Evolutionary conservation across 2,113 vertebrate species (phyloP).

Genomic region (Heterochromis multidens): DNA sequence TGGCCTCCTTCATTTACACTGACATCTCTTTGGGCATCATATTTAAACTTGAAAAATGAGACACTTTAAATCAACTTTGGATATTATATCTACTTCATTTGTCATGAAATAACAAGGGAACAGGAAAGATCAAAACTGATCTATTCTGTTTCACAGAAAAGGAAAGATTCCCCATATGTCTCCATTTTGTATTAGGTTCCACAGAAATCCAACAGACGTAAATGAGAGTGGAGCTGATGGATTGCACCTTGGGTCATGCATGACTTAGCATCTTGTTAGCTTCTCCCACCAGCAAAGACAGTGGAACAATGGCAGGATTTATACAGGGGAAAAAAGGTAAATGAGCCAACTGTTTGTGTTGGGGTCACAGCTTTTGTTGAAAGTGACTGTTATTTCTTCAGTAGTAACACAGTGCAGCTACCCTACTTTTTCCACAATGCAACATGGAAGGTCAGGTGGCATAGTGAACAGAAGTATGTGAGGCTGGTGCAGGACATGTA

Average conservation of each 20-base stretch:
- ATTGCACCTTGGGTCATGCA: slow-evolving; percentile 26
- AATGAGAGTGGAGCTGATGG: slow-evolving; percentile 32
- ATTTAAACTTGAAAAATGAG: background rate
- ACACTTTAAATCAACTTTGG: background rate
- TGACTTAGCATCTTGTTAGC: slow-evolving; percentile 51
- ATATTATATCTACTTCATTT: background rate
- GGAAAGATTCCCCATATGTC: slow-evolving; percentile 22
- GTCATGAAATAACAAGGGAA: background rate
- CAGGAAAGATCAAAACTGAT: background rate
- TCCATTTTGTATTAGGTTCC: slow-evolving; percentile 23
- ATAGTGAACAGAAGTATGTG: background rate
- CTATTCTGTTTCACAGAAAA: background rate
- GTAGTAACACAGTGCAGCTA: background rate
- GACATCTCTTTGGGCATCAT: background rate
- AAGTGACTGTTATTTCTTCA: background rate
- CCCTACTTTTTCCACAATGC: background rate
- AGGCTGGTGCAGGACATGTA: background rate
- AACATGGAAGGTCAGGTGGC: background rate
- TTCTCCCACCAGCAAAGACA: background rate
- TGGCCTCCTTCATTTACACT: background rate
- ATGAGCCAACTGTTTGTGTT: background rate
- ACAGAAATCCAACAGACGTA: background rate
- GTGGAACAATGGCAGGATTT: background rate
- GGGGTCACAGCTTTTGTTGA: background rate
- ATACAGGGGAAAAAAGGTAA: background rate